A percentile compares a stretch with the other conserved stretches of the same genome.
Evolutionary conservation across 92 coral and sea anemone genomes (phyloP).

Genomic region (Epizoanthus illoricatus): DNA sequence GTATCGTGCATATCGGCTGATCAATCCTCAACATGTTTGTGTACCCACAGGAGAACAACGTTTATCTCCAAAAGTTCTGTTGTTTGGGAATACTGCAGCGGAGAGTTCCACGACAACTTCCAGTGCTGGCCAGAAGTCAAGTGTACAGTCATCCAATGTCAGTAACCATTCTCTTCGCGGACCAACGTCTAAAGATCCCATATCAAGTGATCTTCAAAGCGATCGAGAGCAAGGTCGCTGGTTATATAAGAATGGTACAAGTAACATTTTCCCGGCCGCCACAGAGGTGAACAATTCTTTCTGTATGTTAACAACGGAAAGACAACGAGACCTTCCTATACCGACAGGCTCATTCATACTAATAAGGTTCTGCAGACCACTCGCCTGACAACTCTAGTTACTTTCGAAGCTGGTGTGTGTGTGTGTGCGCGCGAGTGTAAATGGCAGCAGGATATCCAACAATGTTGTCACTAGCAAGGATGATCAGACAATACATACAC

Average conservation of each 20-base stretch:
- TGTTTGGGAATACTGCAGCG: not conserved
- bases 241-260: not conserved
- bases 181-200: not conserved
- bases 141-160: not conserved
- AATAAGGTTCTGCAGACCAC: too few relatives aligned
- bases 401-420: too few relatives aligned
- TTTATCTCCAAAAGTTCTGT: not conserved
- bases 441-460: too few relatives aligned
- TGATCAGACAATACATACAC: too few relatives aligned
- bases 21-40: not conserved
- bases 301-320: too few relatives aligned
- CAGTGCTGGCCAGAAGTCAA: not conserved
- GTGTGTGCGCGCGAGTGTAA: too few relatives aligned
- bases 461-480: too few relatives aligned
- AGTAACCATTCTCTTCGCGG: not conserved
- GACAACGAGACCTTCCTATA: too few relatives aligned
- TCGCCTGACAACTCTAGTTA: too few relatives aligned
- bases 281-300: not conserved
- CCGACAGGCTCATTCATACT: too few relatives aligned
- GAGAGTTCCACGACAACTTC: not conserved
- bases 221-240: not conserved
- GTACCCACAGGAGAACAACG: not conserved
- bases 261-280: not conserved
- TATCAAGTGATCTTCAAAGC: not conserved
- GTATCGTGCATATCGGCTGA: not conserved